Evolutionary conservation across 2,797 vertebrate genomes (phyloP).

Genomic region (Bradypus variegatus): DNA sequence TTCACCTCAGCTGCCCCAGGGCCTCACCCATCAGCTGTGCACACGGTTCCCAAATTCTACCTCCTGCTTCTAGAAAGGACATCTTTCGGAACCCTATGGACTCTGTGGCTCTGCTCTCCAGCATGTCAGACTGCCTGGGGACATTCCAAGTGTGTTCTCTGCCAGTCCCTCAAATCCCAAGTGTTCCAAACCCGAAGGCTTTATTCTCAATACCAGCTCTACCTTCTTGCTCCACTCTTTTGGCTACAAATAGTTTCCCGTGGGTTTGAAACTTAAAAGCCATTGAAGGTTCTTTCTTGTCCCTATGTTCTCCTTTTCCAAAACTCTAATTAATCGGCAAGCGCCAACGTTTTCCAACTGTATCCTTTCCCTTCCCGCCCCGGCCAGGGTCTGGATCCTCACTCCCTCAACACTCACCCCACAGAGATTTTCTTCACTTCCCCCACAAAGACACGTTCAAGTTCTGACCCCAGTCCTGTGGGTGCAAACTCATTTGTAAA

Average conservation of each 20-base stretch:
- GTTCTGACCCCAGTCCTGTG: no score
- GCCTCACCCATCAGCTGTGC: not conserved
- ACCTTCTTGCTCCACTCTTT: not conserved
- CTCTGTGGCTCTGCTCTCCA: accelerated
- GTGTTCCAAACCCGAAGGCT: not conserved
- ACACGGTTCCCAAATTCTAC: not conserved
- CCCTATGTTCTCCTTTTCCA: not conserved
- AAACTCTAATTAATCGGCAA: not conserved
- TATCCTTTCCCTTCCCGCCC: not conserved
- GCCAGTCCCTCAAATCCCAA: not conserved
- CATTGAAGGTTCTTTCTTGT: not conserved
- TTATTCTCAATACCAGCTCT: not conserved
- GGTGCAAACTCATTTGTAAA: no score
- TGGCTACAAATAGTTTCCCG: not conserved
- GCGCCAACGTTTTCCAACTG: not conserved
- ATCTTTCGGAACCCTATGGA: not conserved
- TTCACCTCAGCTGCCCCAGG: not conserved
- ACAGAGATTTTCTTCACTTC: not conserved
- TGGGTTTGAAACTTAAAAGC: not conserved
- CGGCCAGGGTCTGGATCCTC: not conserved
- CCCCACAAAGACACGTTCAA: no score
- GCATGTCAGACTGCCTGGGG: not conserved
- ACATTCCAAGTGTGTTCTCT: not conserved
- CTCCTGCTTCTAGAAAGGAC: not conserved
- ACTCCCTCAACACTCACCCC: not conserved